These are phyloP conservation scores for Punctoribates punctum DNA, from an alignment of 2,888 invertebrate genomes.

Conservation along the genomic window DNA sequence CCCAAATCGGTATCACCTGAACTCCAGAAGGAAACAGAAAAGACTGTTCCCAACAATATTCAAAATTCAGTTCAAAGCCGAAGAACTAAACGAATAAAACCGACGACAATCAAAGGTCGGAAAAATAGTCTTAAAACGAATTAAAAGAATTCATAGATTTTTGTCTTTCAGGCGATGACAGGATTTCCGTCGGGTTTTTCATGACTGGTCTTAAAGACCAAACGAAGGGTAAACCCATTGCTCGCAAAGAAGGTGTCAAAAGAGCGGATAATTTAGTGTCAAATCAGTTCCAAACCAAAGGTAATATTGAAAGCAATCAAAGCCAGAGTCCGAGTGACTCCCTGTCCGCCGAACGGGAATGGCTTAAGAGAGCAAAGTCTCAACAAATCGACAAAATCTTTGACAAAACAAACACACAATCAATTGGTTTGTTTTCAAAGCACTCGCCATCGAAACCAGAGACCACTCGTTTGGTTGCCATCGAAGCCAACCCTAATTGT, in stretches of 20 bases:
- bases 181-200: slow-evolving; percentile 15
- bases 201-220: neutral
- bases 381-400: neutral
- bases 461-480: neutral
- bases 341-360: slow-evolving; percentile 6
- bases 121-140: neutral
- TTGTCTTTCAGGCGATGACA: neutral
- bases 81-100: slow-evolving; percentile 21
- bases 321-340: neutral
- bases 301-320: neutral
- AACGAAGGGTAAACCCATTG: neutral
- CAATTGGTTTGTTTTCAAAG: neutral
- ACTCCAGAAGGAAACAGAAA: neutral
- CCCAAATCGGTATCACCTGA: neutral
- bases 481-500: neutral
- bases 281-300: neutral
- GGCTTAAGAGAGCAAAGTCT: slow-evolving; percentile 19
- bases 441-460: neutral
- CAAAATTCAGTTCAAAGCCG: neutral
- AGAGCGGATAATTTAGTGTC: neutral
- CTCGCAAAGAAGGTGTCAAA: neutral
- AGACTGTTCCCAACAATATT: neutral
- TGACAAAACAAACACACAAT: neutral
- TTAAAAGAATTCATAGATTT: neutral
- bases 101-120: slow-evolving; percentile 7